Evolutionary conservation across 1,140 invertebrate genomes (phyloP), one percentile per base, ranked within the genome.

Genomic region (Mamestra configurata): DNA sequence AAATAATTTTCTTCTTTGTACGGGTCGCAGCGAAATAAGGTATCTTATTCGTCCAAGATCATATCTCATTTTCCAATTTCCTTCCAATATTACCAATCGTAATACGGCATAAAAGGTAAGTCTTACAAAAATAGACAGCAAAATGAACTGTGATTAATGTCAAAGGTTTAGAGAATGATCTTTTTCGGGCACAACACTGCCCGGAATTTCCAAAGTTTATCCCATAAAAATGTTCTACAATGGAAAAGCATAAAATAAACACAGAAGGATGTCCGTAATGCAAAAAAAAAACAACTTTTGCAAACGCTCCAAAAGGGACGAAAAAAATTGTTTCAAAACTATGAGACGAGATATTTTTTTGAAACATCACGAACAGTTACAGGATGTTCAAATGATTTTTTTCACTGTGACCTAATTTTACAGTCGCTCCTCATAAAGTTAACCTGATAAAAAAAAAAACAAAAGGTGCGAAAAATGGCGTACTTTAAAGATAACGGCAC

Each of bases 51-150:
- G 15, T 37, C 59, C 6, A 64, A 64, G 59, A 64, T 64, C 11
- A 40, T 40, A 64, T 64, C 59, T 64, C 8, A 64, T 64, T 18
- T 70, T 46, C 40, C 66, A 70, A 70, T 70, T 64, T 64, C 59
- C 59, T 64, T 37, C 43, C 66, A 70, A 70, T 70, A 46, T 70
- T 49, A 13, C 22, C 43, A 72, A 53, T 13, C n/a, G 18, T 37
- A 55, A 22, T 13, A 43, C 22, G 18, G 4, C 1, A 22, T 4
- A 72, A 53, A 66, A 64, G 59, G 20, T 6, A 22, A 7, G n/a
- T 55, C 53, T 24, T 1, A 20, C 24, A 55, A 24, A 31, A 31
- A 59, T 27, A 31, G 24, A 22, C 0, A 27, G 13, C 24, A 15
- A 59, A 15, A 31, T 15, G 10, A 27, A 6, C 13, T 59, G 15